Evolutionary conservation across 1,140 invertebrate genomes (phyloP), one percentile per base, ranked within the genome.

Genomic region (Bombus haemorrhoidalis): DNA sequence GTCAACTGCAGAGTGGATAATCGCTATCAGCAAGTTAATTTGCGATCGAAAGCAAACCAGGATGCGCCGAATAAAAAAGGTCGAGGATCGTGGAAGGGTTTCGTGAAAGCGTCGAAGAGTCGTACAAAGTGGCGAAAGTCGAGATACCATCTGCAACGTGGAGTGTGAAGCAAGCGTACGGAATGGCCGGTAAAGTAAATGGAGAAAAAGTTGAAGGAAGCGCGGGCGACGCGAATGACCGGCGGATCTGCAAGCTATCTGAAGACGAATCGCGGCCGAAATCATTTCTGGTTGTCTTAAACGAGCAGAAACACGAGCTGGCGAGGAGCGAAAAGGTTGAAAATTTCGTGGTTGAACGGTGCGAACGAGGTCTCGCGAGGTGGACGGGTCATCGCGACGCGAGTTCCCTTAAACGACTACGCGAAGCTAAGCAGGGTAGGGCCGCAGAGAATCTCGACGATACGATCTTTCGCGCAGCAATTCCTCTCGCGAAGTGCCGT

Each of bases 381-480:
- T 25, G 25, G 34, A 15, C 76, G 64, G 69, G 81, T 81, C 78
- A 76, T 83, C 72, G 62, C 69, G 71, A 75, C 79, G 62, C 69
- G 74, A 74, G 66, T 83, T 71, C 76, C 66, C 72, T 57, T 80
- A 86, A 90, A 91, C 74, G 86, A 82, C 68, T 62, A 71, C 57
- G 34, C 57, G 62, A 64, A 34, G 43, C n/a, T 18, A 37, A 39
- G 69, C 72, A 81, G 85, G 71, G 91, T 81, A 78, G 82, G 62
- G 72, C 62, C 34, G 64, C 57, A 76, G 88, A 85, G 87, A 90
- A 89, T 34, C 83, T 57, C 62, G 34, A 53, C 80, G 92, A 93
- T 93, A 92, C 86, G 69, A 93, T 94, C 92, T 91, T 84, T 79
- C 86, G 86, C 86, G 83, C 81, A 82, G 86, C 89, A 90, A 91